Evolutionary conservation across 2,113 vertebrate genomes (phyloP).

Genomic region (Hippocampus mohnikei): DNA sequence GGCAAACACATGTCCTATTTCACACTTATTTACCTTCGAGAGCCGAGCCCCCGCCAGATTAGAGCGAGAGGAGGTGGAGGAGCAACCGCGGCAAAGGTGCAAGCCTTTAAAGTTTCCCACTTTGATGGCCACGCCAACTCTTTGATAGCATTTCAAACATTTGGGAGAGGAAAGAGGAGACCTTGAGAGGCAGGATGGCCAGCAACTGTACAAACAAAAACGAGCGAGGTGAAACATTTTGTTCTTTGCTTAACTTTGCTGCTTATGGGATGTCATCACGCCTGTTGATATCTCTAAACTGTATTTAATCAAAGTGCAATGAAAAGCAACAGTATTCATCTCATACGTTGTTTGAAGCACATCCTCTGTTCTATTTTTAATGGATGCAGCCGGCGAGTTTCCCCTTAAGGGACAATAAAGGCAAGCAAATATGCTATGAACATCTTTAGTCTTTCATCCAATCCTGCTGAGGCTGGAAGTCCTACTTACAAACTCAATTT

Average conservation of each 20-base stretch:
- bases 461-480: slow-evolving; percentile 8
- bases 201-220: slow-evolving; percentile 36
- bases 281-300: neutral
- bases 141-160: slow-evolving; percentile 64
- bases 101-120: slow-evolving; percentile 55
- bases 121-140: slow-evolving; percentile 64
- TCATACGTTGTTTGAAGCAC: slow-evolving; percentile 55
- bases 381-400: slow-evolving; percentile 43
- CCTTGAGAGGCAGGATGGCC: slow-evolving; percentile 29
- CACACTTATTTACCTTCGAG: slow-evolving; percentile 76
- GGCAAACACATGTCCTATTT: slow-evolving; percentile 77
- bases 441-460: slow-evolving; percentile 10
- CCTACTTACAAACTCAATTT: slow-evolving; percentile 4
- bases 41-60: slow-evolving; percentile 67
- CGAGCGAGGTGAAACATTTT: neutral
- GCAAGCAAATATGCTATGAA: slow-evolving; percentile 26
- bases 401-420: slow-evolving; percentile 51
- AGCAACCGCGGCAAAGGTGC: slow-evolving; percentile 51
- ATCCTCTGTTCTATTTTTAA: slow-evolving; percentile 62
- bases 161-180: slow-evolving; percentile 40
- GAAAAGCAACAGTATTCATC: slow-evolving; percentile 32
- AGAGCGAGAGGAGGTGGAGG: slow-evolving; percentile 14
- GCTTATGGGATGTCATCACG: neutral
- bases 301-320: slow-evolving; percentile 34
- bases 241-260: neutral